Percentiles rank a stretch among this genome's conserved stretches.
These are phyloP conservation scores for Dendrocopos noguchii DNA, from an alignment of 2,113 vertebrate species.

Conservation along the genomic window DNA sequence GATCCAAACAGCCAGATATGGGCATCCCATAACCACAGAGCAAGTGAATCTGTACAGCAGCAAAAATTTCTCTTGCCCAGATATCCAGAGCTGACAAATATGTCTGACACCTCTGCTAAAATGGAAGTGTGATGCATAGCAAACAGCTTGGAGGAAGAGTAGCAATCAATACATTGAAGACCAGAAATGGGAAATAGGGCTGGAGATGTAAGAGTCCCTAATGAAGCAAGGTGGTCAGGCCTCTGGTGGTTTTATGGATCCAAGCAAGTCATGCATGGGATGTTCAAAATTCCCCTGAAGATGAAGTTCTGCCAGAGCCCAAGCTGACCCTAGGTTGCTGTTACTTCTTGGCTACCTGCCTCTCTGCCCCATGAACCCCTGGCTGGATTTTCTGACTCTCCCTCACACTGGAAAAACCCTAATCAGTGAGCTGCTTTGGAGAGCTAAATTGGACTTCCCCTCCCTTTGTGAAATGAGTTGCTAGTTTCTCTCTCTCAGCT, in stretches of 20 bases:
- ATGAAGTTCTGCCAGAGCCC: not conserved
- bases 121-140: not conserved
- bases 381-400: not conserved
- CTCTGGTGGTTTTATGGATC: not conserved
- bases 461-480: not conserved
- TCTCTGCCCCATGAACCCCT: not conserved
- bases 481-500: not conserved
- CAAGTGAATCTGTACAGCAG: not conserved
- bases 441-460: not conserved
- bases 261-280: not conserved
- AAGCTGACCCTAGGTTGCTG: not conserved
- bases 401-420: not conserved
- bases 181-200: not conserved
- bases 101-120: not conserved
- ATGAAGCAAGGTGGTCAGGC: not conserved
- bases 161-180: conserved; percentile 18
- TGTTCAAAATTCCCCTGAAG: not conserved
- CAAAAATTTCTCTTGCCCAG: not conserved
- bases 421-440: not conserved
- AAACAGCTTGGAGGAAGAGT: conserved; percentile 4
- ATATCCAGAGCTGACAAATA: not conserved
- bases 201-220: conserved; percentile 3
- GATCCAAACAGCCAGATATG: not conserved
- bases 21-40: not conserved
- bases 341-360: not conserved